A percentile compares a stretch with the other conserved stretches of the same genome.
These are phyloP conservation scores for Eudemis profundana DNA, from an alignment of 2,888 invertebrate species.

Conservation along the genomic window DNA sequence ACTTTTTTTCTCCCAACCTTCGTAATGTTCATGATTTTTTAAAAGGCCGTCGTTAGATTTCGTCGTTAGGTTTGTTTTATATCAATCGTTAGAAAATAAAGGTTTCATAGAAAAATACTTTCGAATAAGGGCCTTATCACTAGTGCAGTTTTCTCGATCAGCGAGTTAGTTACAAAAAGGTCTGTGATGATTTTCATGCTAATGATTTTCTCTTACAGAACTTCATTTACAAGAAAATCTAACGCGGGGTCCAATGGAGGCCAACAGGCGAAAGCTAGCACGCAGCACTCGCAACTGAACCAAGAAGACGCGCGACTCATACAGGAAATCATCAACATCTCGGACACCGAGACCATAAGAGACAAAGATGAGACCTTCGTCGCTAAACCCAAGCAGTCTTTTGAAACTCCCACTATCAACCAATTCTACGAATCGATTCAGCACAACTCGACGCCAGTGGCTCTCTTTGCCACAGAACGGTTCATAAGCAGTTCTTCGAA, in stretches of 20 bases:
- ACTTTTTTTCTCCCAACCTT: too few relatives aligned
- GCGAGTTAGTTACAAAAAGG: too few relatives aligned
- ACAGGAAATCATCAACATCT: constrained; percentile 61
- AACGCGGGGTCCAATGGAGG: not conserved
- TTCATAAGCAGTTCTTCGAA: constrained; percentile 53
- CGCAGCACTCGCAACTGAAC: constrained; percentile 18
- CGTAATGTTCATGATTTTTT: too few relatives aligned
- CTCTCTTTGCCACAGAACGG: constrained; percentile 61
- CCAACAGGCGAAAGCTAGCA: not conserved
- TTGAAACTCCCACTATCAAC: constrained; percentile 71
- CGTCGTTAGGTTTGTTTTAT: too few relatives aligned
- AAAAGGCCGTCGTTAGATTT: too few relatives aligned
- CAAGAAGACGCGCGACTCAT: constrained; percentile 31
- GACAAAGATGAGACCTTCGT: constrained; percentile 58
- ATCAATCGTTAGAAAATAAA: too few relatives aligned
- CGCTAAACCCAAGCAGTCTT: constrained; percentile 51
- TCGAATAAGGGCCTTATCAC: too few relatives aligned
- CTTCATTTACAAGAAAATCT: constrained; percentile 25
- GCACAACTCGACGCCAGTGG: constrained; percentile 76
- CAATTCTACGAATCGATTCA: constrained; percentile 72
- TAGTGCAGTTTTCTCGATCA: too few relatives aligned
- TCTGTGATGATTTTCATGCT: too few relatives aligned
- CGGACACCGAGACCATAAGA: constrained; percentile 55
- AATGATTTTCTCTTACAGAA: not conserved
- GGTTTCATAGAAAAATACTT: too few relatives aligned